Evolutionary conservation across 1,140 invertebrate species (phyloP).

Genomic region (Cherax quadricarinatus): DNA sequence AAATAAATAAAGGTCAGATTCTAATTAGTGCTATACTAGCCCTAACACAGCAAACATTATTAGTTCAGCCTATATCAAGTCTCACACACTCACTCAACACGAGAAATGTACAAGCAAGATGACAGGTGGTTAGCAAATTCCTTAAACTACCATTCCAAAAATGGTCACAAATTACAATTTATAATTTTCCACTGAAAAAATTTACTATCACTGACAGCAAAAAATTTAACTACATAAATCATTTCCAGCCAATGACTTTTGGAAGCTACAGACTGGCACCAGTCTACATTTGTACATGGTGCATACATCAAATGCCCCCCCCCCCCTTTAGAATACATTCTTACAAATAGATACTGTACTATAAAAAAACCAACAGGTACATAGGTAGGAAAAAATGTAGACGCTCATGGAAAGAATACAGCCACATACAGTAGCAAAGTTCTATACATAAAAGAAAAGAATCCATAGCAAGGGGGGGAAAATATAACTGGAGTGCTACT

Average conservation of each 20-base stretch:
- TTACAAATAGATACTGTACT: slow-evolving; percentile 17
- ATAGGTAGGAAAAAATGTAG: slow-evolving; percentile 14
- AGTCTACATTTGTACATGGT: slow-evolving; percentile 53
- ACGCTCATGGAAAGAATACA: slow-evolving; percentile 4
- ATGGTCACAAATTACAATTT: slow-evolving; percentile 20
- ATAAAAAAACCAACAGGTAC: slow-evolving; percentile 34
- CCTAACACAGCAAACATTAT: slow-evolving; percentile 57
- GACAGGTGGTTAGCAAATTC: background rate
- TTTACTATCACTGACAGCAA: slow-evolving; percentile 16
- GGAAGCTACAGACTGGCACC: slow-evolving; percentile 37
- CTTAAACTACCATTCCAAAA: slow-evolving; percentile 5
- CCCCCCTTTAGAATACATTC: slow-evolving; percentile 18
- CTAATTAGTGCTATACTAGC: slow-evolving; percentile 59
- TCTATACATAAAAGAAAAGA: slow-evolving; percentile 3
- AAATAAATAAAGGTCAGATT: slow-evolving; percentile 59
- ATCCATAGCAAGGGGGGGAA: background rate
- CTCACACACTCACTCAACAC: slow-evolving; percentile 57
- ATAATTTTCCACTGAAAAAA: slow-evolving; percentile 27
- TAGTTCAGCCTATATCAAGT: slow-evolving; percentile 51
- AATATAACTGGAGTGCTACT: background rate
- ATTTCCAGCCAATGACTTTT: slow-evolving; percentile 34
- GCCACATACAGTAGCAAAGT: slow-evolving; percentile 27
- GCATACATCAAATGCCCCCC: slow-evolving; percentile 21
- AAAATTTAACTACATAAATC: slow-evolving; percentile 39
- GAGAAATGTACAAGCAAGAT: slow-evolving; percentile 51